Base-by-base conservation (phyloP, 2,888 invertebrate genomes). In the Patella ulyssiponensis region DNA sequence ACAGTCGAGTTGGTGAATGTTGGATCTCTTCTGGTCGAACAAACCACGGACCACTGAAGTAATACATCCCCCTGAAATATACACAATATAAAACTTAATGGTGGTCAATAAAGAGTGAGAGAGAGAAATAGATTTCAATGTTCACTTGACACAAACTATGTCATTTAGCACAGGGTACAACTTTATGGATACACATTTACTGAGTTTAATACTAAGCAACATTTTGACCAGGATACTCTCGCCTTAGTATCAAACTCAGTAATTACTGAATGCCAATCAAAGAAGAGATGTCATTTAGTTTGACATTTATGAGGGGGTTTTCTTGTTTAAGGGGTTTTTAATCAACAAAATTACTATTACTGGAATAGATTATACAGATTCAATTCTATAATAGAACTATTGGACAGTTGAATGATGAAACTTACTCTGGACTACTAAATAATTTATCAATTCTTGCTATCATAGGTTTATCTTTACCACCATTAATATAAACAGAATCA, bases 21-120 rank as follows among this genome's bases (percentile, higher is more conserved):
- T 96, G 94, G 17, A 98, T 95, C 92, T 98, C 98, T 1, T 94
- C 93, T 0, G 98, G 97, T 73, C 96, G 94, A 76, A 98, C 94
- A 84, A 98, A 94, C 95, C 97, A 97, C 0, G 98, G 97, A 0
- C 99, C 99, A 81, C 96, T 96, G 93, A 99, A 97, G 91, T 95
- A 97, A 76, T 96, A 95, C 90, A 96, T 96, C 74, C 96, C 97
- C 89, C 96, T 96, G 92, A 54, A 94, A 93, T 71, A 74, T 53
- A 77, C 27, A 77, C 53, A 54, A 33, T 2, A 27, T 2, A 44
- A 78, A 15, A 11, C 9, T 7, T 44, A 1, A 9, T 44, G 44
- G 9, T 20, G n/a, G 12, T 64, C 11, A 64, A 64, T 64, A 64
- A 20, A 1, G 20, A 64, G 20, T 0, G 20, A 20, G 17, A 4